Conservation (phyloP, 2,888 invertebrate species). For the Ctenicera cuprea region DNA sequence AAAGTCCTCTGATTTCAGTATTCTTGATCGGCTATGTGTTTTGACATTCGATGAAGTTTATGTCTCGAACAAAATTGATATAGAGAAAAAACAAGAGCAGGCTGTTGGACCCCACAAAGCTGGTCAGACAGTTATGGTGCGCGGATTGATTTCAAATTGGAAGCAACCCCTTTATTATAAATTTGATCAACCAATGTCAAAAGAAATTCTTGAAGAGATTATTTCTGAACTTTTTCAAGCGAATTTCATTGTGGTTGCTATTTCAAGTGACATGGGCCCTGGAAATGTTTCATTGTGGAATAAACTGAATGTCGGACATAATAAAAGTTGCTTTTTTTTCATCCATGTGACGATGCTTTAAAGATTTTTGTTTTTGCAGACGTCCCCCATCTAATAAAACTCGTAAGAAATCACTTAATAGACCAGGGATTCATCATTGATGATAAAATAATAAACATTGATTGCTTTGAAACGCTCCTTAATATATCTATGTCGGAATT, state of each 20-base stretch:
- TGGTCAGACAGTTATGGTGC: constrained; percentile 57
- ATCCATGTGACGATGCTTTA: constrained; percentile 33
- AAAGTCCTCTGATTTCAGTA: constrained; percentile 42
- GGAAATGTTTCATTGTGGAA: constrained; percentile 37
- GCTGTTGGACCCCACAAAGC: constrained; percentile 57
- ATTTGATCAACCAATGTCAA: constrained; percentile 38
- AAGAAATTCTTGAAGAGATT: constrained; percentile 30
- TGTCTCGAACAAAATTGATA: too few relatives aligned
- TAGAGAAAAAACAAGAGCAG: constrained; percentile 43
- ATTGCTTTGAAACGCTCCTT: constrained; percentile 5
- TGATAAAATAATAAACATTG: constrained; percentile 30
- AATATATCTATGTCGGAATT: constrained; percentile 52
- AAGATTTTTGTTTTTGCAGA: constrained; percentile 27
- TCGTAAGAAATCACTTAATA: constrained; percentile 38
- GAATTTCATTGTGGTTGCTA: constrained; percentile 34
- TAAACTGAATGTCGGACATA: constrained; percentile 47
- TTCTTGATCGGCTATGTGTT: constrained; percentile 48
- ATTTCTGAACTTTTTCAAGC: constrained; percentile 35
- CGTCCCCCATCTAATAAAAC: constrained; percentile 20
- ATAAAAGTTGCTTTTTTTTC: constrained; percentile 52
- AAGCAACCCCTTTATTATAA: constrained; percentile 53
- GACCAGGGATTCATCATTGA: constrained; percentile 33
- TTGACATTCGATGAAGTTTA: constrained; percentile 58
- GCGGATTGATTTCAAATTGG: constrained; percentile 57
- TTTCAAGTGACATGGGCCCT: constrained; percentile 44